These are phyloP conservation scores for Scolopax bukidnonensis DNA, from an alignment of 2,797 vertebrate genomes.

Conservation along the genomic window DNA sequence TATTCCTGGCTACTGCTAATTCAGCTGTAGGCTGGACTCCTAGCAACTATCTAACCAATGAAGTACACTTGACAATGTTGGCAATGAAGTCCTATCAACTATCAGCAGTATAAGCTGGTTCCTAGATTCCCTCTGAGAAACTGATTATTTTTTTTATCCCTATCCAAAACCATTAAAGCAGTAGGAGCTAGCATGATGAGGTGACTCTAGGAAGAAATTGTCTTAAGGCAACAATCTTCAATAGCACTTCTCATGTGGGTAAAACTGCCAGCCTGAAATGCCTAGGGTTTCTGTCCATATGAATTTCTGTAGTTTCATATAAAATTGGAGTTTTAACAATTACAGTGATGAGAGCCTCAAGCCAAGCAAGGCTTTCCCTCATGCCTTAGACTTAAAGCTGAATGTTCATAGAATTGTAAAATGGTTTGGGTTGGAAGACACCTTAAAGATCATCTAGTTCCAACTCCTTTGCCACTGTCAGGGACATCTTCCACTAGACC, in stretches of 20 bases:
- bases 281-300: not conserved
- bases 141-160: not conserved
- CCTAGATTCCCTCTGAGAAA: not conserved
- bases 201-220: not conserved
- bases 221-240: conserved; percentile 51
- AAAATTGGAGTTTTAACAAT: conserved; percentile 35
- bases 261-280: not conserved
- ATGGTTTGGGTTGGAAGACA: not conserved
- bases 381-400: not conserved
- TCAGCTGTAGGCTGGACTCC: not conserved
- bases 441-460: not conserved
- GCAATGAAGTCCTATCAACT: not conserved
- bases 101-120: not conserved
- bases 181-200: not conserved
- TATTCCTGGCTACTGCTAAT: not conserved
- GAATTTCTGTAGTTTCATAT: not conserved
- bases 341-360: conserved; percentile 20
- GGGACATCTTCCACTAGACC: not conserved
- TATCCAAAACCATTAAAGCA: not conserved
- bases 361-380: not conserved
- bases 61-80: not conserved
- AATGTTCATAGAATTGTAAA: not conserved
- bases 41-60: not conserved
- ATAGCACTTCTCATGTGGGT: not conserved
- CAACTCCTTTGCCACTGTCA: not conserved